A percentile compares a stretch with the other conserved stretches of the same genome.
Evolutionary conservation across 2,888 invertebrate species (phyloP).

Genomic region (Pilophorus perplexus): DNA sequence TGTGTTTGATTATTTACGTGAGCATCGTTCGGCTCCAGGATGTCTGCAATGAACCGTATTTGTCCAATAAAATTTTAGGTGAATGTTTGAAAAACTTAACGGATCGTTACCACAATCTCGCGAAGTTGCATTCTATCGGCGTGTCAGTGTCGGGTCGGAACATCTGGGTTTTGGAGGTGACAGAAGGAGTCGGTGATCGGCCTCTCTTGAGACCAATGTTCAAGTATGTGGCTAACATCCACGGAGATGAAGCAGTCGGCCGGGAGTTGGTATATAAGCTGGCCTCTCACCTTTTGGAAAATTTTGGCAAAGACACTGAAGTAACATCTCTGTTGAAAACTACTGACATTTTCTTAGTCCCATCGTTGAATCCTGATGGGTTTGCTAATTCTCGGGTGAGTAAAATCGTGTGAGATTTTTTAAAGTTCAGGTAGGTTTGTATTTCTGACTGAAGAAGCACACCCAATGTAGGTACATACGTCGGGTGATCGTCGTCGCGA

Average conservation of each 20-base stretch:
- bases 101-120: constrained; percentile 55
- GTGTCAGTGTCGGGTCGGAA: constrained; percentile 77
- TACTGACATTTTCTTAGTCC: constrained; percentile 93
- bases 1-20: not conserved
- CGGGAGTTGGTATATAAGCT: constrained; percentile 79
- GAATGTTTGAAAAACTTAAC: constrained; percentile 21
- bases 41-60: constrained; percentile 5
- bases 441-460: too few species aligned
- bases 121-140: constrained; percentile 73
- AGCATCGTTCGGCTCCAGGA: not conserved
- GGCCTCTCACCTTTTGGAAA: constrained; percentile 76
- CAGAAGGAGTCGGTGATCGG: constrained; percentile 62
- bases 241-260: constrained; percentile 90
- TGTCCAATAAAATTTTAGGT: constrained; percentile 12
- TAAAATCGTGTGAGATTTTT: too few species aligned
- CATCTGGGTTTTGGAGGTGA: constrained; percentile 77
- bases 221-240: constrained; percentile 95
- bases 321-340: constrained; percentile 75
- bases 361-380: constrained; percentile 97
- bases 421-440: too few species aligned
- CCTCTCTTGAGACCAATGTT: constrained; percentile 78
- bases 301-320: constrained; percentile 66
- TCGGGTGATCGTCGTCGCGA: too few species aligned
- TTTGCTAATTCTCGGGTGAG: constrained; percentile 77
- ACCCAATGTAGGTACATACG: too few species aligned